These are phyloP conservation scores for Papilio polyxenes DNA, from an alignment of 1,140 invertebrate genomes.

Conservation along the genomic window DNA sequence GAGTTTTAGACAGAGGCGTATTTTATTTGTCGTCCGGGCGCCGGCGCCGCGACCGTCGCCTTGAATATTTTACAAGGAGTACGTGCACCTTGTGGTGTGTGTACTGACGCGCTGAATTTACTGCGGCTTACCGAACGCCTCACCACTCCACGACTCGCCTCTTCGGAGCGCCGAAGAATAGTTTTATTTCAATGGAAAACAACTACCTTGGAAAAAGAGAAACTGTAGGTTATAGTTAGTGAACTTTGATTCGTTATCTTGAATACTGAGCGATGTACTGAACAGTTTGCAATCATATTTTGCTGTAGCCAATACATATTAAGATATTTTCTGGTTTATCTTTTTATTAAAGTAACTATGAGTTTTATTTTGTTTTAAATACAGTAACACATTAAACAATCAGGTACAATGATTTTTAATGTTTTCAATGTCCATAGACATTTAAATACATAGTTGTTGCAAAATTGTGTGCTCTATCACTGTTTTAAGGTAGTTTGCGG, in stretches of 20 bases:
- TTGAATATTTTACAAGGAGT: conserved; percentile 49
- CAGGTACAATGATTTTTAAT: too few relatives aligned
- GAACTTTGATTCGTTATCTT: neutral
- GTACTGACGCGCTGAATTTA: conserved; percentile 44
- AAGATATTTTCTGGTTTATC: too few relatives aligned
- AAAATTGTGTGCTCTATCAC: too few relatives aligned
- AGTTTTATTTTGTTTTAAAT: too few relatives aligned
- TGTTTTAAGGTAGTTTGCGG: neutral
- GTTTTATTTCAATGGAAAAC: conserved; percentile 45
- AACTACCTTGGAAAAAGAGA: conserved; percentile 18
- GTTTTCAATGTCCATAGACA: too few relatives aligned
- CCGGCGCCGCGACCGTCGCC: conserved; percentile 40
- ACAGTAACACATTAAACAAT: too few relatives aligned
- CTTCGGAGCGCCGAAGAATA: conserved; percentile 31
- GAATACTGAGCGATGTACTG: neutral
- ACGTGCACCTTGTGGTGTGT: conserved; percentile 43
- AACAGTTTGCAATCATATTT: neutral
- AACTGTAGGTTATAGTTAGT: neutral
- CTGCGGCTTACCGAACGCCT: conserved; percentile 43
- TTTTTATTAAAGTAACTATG: too few relatives aligned
- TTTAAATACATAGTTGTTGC: too few relatives aligned
- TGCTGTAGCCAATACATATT: neutral
- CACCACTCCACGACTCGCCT: neutral
- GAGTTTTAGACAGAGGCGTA: conserved; percentile 38
- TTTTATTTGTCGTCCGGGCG: conserved; percentile 37